Percentiles rank a stretch among this genome's conserved stretches.
Conservation (phyloP, 2,113 vertebrate species). For the Myiopsitta monachus region DNA sequence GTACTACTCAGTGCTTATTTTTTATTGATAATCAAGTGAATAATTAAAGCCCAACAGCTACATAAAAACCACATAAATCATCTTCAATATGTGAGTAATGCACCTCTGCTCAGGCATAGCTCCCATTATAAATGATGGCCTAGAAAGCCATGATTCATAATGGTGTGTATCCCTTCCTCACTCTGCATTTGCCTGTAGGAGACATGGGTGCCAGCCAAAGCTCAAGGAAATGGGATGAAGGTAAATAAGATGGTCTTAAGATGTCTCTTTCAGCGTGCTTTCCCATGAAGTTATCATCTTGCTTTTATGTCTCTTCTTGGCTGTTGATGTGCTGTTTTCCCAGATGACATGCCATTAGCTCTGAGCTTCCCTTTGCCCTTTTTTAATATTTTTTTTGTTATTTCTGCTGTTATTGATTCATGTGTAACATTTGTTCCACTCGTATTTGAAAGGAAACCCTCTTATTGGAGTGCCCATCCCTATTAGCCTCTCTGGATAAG, state of each 20-base stretch:
- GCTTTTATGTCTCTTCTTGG: not conserved
- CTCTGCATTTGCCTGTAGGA: conserved; percentile 10
- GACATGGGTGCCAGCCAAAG: not conserved
- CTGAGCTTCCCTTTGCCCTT: not conserved
- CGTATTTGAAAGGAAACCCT: conserved; percentile 11
- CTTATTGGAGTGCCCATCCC: not conserved
- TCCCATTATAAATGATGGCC: conserved; percentile 57
- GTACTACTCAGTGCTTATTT: conserved; percentile 66
- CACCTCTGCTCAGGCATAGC: conserved; percentile 43
- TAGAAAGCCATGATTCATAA: conserved; percentile 57
- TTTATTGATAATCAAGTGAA: conserved; percentile 80
- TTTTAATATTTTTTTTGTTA: not conserved
- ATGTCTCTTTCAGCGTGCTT: not conserved
- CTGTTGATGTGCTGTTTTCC: not conserved
- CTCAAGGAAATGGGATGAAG: not conserved
- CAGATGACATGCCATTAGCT: not conserved
- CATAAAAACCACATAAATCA: conserved; percentile 71
- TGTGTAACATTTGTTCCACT: conserved; percentile 12
- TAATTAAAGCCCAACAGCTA: conserved; percentile 75
- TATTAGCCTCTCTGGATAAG: conserved; percentile 58
- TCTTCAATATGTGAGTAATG: conserved; percentile 55
- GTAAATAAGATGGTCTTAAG: not conserved
- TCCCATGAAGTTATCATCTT: not conserved
- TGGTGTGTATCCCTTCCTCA: not conserved
- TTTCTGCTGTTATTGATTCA: not conserved